Evolutionary conservation across 1,140 invertebrate genomes (phyloP), one percentile per base, ranked within the genome.

Genomic region (Pseudomyrmex pallidus): DNA sequence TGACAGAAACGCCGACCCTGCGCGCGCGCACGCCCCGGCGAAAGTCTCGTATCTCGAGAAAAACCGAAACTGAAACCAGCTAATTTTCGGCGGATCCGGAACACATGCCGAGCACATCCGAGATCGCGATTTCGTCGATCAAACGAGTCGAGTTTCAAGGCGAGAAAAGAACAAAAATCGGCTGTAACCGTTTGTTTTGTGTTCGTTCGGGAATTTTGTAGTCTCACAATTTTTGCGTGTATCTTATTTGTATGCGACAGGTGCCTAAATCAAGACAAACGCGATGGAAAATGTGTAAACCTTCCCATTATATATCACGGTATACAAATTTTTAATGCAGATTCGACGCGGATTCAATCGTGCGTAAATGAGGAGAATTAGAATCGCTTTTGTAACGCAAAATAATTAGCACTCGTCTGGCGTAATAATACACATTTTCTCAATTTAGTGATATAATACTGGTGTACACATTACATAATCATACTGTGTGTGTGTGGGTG

Each of bases 1-100:
- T 93, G 91, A 92, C 90, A 92, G 92, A 94, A 92, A 93, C 89
- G 89, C 78, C 87, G 90, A 86, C 88, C 89, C 87, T 85, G 90
- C 74, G 89, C 72, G 80, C 74, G 50, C 78, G 80, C 87, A 68
- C 76, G 54, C 59, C 61, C 50, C 35, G 61, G 82, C 84, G 87
- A 89, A 88, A 89, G 82, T 86, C 52, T 83, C 84, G 48, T 68
- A 67, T 66, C 52, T 62, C 66, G 35, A 74, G 48, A 70, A 57
- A 46, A 84, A 8, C 22, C 63, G 50, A 35, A 35, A 7, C 46
- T 48, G 48, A 87, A 87, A 77, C 54, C 2, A 68, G 7, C 22
- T 15, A 63, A 82, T 82, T 82, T 84, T 73, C 17, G 35, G 10
- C 68, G n/a, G 17, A 82, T 84, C 54, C 2, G 44, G 0, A 54